Evolutionary conservation across 2,797 vertebrate genomes (phyloP), one percentile per base, ranked within the genome.

Genomic region (Liparis tanakae): DNA sequence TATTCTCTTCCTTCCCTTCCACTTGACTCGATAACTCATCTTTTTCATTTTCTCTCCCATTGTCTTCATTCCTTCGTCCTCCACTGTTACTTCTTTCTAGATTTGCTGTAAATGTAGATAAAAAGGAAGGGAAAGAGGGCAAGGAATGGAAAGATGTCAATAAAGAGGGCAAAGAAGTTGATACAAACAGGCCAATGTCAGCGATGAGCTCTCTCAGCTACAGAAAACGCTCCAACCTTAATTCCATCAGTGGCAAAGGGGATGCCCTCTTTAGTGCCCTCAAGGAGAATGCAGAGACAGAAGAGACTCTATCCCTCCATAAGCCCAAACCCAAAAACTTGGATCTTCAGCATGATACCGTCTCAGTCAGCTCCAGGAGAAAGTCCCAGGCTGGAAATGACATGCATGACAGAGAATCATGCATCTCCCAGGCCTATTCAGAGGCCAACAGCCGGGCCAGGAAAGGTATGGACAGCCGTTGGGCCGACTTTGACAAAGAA

Each of bases 181-280:
- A 97, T 67, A 92, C 95, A 33, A 81, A 74, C 87, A 94, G 97
- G 74, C 94, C 97, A 0, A 69, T 94, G 79, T 97, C 97, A 0
- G 95, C 93, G 44, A 93, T 96, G 93, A 98, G 97, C 91, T 97
- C 96, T 14, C 95, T 99, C 67, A 99, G 97, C 93, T 99, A 99
- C 90, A 94, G 97, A 83, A 98, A 96, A 87, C 94, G 95, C 34
- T 87, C 93, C 41, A 91, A 92, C 80, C 83, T 96, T 14, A 95
- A 97, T 68, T 96, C 96, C 65, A 93, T 96, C 22, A 92, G 95
- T 6, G 95, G 95, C 53, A 91, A 89, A 2, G 96, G 95, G 62
- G 96, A 96, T 0, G 92, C 94, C 0, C 95, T 98, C 55, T 94
- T 98, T 85, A 95, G 90, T 39, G 44, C 95, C 2, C 93, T 98